Percentiles rank a stretch among this genome's conserved stretches.
These are phyloP conservation scores for Leucozona laternaria DNA, from an alignment of 2,888 invertebrate genomes.

Conservation along the genomic window DNA sequence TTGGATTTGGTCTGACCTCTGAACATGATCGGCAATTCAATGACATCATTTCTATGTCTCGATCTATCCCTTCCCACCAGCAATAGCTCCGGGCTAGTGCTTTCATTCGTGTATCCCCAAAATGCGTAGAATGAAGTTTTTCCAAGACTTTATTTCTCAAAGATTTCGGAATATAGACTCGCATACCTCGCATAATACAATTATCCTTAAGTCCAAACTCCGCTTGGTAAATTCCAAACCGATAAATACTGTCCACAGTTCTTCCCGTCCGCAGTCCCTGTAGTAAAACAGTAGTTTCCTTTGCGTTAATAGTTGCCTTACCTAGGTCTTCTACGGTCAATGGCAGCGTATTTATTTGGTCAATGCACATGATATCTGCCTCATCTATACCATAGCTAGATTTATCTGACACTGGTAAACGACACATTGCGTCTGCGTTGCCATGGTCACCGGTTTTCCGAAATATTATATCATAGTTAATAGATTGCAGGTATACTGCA, in stretches of 20 bases:
- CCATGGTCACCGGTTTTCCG: no score
- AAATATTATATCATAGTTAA: no score
- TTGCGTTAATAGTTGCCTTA: no score
- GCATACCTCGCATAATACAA: neutral
- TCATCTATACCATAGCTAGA: neutral
- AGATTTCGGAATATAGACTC: neutral
- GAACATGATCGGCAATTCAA: slow-evolving; percentile 50
- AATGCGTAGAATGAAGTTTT: slow-evolving; percentile 45
- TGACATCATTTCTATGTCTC: slow-evolving; percentile 47
- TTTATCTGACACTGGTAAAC: no score
- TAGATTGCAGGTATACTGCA: no score
- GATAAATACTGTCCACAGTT: slow-evolving; percentile 1
- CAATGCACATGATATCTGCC: no score
- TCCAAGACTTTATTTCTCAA: neutral
- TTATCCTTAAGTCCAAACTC: neutral
- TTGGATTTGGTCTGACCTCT: slow-evolving; percentile 26
- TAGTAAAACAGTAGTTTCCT: no score
- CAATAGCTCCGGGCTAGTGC: slow-evolving; percentile 23
- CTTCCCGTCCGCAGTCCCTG: neutral
- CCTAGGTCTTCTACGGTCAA: no score
- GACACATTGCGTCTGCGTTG: no score
- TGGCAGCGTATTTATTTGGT: no score
- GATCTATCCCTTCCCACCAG: slow-evolving; percentile 65
- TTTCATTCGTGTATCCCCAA: slow-evolving; percentile 36
- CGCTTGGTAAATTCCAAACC: neutral